Base-by-base conservation (phyloP, 2,888 invertebrate genomes). In the Pecten maximus region DNA sequence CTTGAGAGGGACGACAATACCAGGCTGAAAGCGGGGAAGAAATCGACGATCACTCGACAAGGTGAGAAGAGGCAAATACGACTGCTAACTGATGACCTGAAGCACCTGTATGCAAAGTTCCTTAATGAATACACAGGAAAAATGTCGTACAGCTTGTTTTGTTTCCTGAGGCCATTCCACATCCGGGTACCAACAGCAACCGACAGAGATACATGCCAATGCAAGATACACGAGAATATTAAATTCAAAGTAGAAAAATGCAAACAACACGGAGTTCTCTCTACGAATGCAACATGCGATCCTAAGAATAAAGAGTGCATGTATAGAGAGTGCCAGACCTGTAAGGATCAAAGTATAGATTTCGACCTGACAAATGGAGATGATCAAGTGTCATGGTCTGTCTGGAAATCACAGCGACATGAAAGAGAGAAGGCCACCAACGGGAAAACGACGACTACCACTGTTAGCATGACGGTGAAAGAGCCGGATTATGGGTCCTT, bases 201-300 rank as follows among this genome's bases (percentile, higher is more conserved):
- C 39, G 92, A 92, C 60, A 89, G 92, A 88, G 88, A 93, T 10
- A 91, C 91, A n/a, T 93, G 93, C 89, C 50, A 90, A 8, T 92
- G 93, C 74, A 92, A 91, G 48, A 3, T 90, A 16, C 91, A 91
- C 40, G 92, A 93, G 28, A 93, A 93, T 86, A 48, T 50, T 15
- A 89, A 54, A 39, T 88, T 87, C 15, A 88, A 89, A 87, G 40
- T 89, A 28, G 89, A 91, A 16, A 92, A 44, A 39, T 40, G 60
- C 28, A n/a, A 74, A 6, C 60, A 74, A 74, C 60, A 28, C 28
- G 28, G 12, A 2, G 60, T 74, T 28, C n/a, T 74, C n/a, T 28
- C 28, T 74, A 74, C 60, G 2, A 74, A 28, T 74, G 60, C 12
- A 6, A 89, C 87, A 19, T 92, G 92, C 28, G 87, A 90, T 74